Base-by-base conservation (phyloP, 2,888 invertebrate species). In the Sipha maydis region DNA sequence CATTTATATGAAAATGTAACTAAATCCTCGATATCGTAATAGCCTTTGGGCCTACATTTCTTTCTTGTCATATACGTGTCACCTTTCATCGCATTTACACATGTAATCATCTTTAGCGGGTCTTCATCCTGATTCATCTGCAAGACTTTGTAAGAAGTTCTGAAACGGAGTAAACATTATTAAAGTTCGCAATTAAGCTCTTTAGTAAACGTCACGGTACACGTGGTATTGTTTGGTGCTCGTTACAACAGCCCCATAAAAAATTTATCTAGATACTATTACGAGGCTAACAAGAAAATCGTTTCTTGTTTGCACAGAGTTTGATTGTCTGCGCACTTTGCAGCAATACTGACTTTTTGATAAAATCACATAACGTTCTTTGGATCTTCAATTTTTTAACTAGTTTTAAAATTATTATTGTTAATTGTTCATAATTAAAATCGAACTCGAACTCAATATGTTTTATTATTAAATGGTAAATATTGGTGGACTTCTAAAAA, bases 1-100 rank as follows among this genome's bases (percentile, higher is more conserved):
- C 54, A 78, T 85, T 85, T 48, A 85, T 54, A 85, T 78, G 85
- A 78, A 79, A 77, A 77, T 77, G 76, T 61, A 69, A 41, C 31
- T 31, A 78, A 85, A 78, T 85, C 78, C 69, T 31, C 34, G 69
- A 77, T 31, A 69, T 78, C 85, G 76, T 71, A 84, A 85, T 61
- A 75, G 61, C 77, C 84, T 84, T 84, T 56, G 28, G 77, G 67
- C 85, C 75, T 85, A 71, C 28, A 67, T 1, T 17, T 34, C 34
- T 19, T 8, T 25, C 9, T 21, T 25, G 38, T 38, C 38, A 25
- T 21, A 1, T 38, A 21, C 21, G 2, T 21, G 25, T 73, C 25
- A 34, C 19, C 5, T 38, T 34, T 73, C 73, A 21, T 21, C 73
- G 17, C 61, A 34, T 34, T 21, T 73, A 34, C 34, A 19, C 34